Percentiles rank a stretch among this genome's conserved stretches.
These are phyloP conservation scores for Scaptomyza pallida DNA, from an alignment of 1,140 invertebrate species.

Conservation along the genomic window DNA sequence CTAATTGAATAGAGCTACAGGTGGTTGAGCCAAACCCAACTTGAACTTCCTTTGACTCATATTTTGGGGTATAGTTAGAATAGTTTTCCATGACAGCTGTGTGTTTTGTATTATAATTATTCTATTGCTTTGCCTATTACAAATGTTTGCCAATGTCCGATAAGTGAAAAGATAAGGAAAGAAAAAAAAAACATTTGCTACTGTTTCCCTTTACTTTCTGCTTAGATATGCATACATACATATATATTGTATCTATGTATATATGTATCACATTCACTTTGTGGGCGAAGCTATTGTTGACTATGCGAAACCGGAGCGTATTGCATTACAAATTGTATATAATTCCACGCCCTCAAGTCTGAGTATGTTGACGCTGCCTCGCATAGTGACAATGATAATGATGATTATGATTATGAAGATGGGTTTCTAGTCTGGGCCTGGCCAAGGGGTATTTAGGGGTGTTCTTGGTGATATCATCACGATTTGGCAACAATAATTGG, in stretches of 20 bases:
- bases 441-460: constrained; percentile 2
- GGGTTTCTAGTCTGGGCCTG: constrained; percentile 2
- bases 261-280: constrained; percentile 19
- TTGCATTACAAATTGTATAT: constrained; percentile 80
- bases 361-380: constrained; percentile 36
- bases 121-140: background rate
- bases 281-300: constrained; percentile 36
- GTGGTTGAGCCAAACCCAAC: constrained; percentile 1
- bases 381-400: constrained; percentile 17
- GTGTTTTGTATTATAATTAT: background rate
- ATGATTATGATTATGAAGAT: constrained; percentile 9
- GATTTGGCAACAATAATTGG: constrained; percentile 77
- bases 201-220: constrained; percentile 48
- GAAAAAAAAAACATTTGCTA: constrained; percentile 16
- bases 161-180: constrained; percentile 26
- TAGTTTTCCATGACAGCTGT: background rate
- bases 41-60: background rate
- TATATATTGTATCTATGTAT: constrained; percentile 5
- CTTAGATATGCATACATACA: constrained; percentile 7
- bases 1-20: constrained; percentile 27
- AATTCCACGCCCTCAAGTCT: constrained; percentile 58
- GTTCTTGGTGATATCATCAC: constrained; percentile 70
- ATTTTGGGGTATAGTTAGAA: constrained; percentile 9
- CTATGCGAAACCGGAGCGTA: constrained; percentile 70
- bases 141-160: constrained; percentile 22